phyloP scores from a whole-genome alignment of 2,888 invertebrate species.

The Lissonota sp. region DNA sequence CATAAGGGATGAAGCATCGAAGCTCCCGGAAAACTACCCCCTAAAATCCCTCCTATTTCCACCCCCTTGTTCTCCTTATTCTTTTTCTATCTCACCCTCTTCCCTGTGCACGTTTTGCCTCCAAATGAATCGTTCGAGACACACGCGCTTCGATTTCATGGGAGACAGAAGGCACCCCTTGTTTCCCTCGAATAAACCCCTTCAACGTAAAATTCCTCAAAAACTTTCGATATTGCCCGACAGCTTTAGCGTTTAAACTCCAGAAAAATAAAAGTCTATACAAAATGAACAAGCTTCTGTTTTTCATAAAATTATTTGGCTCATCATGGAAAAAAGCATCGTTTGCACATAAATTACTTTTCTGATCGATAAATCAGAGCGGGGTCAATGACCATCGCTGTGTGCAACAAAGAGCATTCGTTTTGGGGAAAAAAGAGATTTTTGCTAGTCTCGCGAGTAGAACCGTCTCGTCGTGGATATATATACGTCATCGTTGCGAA shows the following conservation, averaged over 20 bases:
- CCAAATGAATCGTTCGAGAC: constrained; percentile 47
- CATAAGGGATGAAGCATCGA: constrained; percentile 77
- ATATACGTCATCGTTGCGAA: constrained; percentile 60
- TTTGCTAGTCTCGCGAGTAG: neutral
- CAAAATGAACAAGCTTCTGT: no score
- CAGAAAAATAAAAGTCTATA: no score
- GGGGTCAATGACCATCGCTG: neutral
- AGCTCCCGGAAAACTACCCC: constrained; percentile 38
- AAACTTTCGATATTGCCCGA: constrained; percentile 9
- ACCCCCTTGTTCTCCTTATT: constrained; percentile 8
- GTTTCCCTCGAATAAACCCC: constrained; percentile 20
- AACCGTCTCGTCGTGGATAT: constrained; percentile 3
- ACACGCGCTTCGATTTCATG: constrained; percentile 40
- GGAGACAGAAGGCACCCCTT: constrained; percentile 37
- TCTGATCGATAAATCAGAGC: neutral
- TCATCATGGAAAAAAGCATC: no score
- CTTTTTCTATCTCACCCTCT: neutral
- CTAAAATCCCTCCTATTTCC: constrained; percentile 35
- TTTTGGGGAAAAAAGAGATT: neutral
- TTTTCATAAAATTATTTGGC: no score
- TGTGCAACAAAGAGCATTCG: neutral
- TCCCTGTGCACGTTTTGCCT: constrained; percentile 47
- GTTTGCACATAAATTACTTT: no score
- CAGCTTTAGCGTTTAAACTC: neutral
- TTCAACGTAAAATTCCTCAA: neutral